Evolutionary conservation across 1,140 invertebrate species (phyloP), one percentile per base, ranked within the genome.

Genomic region (Holcopasites calliopsidis): DNA sequence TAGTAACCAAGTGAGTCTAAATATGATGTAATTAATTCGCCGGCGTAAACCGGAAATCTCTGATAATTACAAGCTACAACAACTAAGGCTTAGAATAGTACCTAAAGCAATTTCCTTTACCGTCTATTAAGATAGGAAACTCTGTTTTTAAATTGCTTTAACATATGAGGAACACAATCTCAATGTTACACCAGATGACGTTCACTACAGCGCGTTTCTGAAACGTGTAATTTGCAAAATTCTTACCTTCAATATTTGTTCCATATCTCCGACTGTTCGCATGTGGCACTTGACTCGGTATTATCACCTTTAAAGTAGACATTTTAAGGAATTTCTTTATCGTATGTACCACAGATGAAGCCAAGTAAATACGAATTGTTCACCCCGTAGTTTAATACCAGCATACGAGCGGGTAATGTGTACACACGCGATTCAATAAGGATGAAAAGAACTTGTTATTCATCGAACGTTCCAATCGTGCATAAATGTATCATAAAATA

Each of bases 351-450:
- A 38, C 10, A 4, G 58, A n/a, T 5, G 70, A 72, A 72, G 58
- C 60, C 71, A 31, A 11, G 3, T 3, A 74, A 74, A 35, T 26
- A 62, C 10, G 50, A 54, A 66, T 74, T 74, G 71, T 66, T 66
- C 44, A 13, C 13, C 16, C 3, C 33, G 21, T 18, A 57, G 35
- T 50, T 18, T 74, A 66, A 74, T 66, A 57, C 40, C 28, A 33
- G 33, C 18, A 11, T 52, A 31, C 33, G 16, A 13, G 28, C 11
- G n/a, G n/a, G n/a, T n/a, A n/a, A n/a, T 28, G 60, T 40, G 8
- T 26, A 31, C 38, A 11, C 57, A 47, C 21, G 35, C 21, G 5
- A 33, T 57, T 74, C 50, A 3, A 38, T 55, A 38, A 64, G 10
- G 13, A 47, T 18, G 26, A 54, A 42, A 18, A 23, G 26, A 64